Percentiles rank a stretch among this genome's conserved stretches.
These are phyloP conservation scores for Dendronephthya gigantea DNA, from an alignment of 64 coral and sea anemone genomes.

Conservation along the genomic window DNA sequence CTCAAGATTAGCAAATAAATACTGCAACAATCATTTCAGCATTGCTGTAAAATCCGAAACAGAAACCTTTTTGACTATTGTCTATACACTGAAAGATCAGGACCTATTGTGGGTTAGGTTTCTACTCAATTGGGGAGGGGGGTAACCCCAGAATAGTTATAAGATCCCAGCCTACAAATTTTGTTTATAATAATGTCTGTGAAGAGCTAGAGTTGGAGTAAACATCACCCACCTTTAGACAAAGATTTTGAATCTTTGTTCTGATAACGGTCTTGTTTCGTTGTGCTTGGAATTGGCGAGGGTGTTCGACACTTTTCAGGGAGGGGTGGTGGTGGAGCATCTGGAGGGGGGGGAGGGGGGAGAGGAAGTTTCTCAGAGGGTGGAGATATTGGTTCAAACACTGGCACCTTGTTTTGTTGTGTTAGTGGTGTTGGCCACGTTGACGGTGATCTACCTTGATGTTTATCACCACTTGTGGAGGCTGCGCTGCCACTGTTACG, in stretches of 20 bases:
- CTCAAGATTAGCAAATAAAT: no score
- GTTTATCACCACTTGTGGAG: not conserved
- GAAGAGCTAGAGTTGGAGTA: no score
- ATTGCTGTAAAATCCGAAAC: no score
- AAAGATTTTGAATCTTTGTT: not conserved
- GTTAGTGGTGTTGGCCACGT: not conserved
- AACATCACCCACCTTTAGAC: not conserved
- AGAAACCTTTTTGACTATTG: no score
- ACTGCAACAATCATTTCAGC: not conserved
- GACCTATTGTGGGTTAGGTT: no score
- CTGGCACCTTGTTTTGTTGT: not conserved
- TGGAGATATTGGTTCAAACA: constrained; percentile 93
- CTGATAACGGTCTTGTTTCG: constrained; percentile 4
- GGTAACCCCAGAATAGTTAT: no score
- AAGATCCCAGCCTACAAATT: no score
- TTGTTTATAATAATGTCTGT: no score
- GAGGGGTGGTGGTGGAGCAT: constrained; percentile 27
- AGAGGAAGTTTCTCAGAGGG: not conserved
- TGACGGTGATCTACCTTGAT: not conserved
- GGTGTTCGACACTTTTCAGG: constrained; percentile 55
- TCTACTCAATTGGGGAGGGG: no score
- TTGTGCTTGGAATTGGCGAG: constrained; percentile 33
- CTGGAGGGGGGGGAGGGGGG: not conserved
- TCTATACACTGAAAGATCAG: no score
- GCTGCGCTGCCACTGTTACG: not conserved